Percentiles rank a stretch among this genome's conserved stretches.
Conservation (phyloP, 2,113 vertebrate genomes). For the Nerophis lumbriciformis region DNA sequence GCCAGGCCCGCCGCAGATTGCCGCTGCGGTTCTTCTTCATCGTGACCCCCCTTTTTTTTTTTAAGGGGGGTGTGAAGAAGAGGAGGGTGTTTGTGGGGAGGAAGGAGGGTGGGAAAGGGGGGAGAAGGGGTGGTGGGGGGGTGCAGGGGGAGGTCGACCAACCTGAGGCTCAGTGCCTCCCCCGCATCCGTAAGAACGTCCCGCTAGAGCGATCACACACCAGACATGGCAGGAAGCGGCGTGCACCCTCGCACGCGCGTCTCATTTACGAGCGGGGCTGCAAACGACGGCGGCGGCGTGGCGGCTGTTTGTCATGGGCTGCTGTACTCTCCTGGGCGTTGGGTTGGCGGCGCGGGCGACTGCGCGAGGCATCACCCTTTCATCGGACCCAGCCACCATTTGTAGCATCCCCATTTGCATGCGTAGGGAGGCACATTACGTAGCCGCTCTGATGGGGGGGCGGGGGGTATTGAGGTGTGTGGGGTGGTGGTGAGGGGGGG, state of each 20-base stretch:
- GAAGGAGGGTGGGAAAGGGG: background rate
- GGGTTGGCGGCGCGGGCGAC: constrained; percentile 62
- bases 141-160: constrained; percentile 71
- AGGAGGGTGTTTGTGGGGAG: constrained; percentile 37
- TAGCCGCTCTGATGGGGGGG: constrained; percentile 74
- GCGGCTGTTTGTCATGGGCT: constrained; percentile 53
- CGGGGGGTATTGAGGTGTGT: constrained; percentile 59
- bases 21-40: constrained; percentile 98
- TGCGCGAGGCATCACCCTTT: constrained; percentile 90
- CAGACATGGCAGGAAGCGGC: constrained; percentile 73
- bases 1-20: constrained; percentile 93
- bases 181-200: constrained; percentile 76
- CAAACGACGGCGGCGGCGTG: constrained; percentile 43
- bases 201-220: constrained; percentile 73
- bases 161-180: constrained; percentile 78
- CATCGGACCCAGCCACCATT: constrained; percentile 79
- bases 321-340: constrained; percentile 57
- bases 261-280: constrained; percentile 63
- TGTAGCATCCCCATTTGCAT: constrained; percentile 88
- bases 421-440: constrained; percentile 83
- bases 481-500: constrained; percentile 65
- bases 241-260: constrained; percentile 62
- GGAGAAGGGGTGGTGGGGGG: constrained; percentile 13
- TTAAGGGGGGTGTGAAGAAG: constrained; percentile 47
- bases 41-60: constrained; percentile 51